phyloP scores from a whole-genome alignment of 92 coral and sea anemone genomes.

The Porites rus region DNA sequence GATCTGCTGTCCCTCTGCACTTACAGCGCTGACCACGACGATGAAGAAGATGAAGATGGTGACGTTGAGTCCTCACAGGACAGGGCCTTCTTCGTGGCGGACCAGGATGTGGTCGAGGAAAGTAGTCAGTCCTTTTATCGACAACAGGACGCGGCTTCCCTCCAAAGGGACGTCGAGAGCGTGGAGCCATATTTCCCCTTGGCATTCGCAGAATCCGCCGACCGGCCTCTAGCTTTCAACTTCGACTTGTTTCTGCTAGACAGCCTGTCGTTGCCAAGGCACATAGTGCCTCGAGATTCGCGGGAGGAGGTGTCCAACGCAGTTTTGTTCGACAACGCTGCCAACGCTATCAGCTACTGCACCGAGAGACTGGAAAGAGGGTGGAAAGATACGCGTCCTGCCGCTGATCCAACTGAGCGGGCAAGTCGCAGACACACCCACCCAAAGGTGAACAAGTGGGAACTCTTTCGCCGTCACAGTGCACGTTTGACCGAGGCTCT shows the following conservation, averaged over 20 bases:
- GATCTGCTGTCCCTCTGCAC: too few species aligned
- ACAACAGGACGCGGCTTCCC: neutral
- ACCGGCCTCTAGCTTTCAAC: neutral
- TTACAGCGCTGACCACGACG: neutral
- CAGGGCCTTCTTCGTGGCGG: neutral
- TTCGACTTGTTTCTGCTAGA: slow-evolving; percentile 3
- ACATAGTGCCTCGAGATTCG: neutral
- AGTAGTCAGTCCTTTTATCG: neutral
- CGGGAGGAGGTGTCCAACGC: neutral
- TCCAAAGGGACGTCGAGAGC: neutral
- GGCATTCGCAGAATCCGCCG: neutral
- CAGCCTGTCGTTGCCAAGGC: slow-evolving; percentile 2
- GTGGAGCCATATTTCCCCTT: neutral
- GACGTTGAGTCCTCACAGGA: neutral
- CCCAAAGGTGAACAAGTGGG: neutral
- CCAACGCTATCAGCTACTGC: neutral
- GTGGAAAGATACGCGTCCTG: neutral
- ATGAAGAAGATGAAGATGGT: neutral
- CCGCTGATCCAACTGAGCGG: neutral
- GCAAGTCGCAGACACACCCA: neutral
- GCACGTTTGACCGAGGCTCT: neutral
- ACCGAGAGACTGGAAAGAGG: neutral
- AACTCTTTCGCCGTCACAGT: neutral
- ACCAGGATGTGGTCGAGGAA: too few species aligned
- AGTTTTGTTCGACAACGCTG: neutral